A percentile compares a stretch with the other conserved stretches of the same genome.
phyloP scores from a whole-genome alignment of 2,888 invertebrate genomes.

The Hoplodrina ambigua region DNA sequence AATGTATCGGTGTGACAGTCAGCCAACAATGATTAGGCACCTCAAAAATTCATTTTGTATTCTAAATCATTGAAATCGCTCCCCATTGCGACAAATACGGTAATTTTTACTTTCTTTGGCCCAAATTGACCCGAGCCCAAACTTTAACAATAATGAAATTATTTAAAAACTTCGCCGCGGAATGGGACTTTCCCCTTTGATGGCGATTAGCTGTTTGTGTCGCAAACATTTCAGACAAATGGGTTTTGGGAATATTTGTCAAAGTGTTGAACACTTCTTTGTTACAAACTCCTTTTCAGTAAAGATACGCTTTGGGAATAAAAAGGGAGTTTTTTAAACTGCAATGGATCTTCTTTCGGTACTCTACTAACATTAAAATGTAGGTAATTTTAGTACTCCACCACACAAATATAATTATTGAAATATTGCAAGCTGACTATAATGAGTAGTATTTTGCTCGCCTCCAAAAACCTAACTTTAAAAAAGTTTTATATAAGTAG shows the following conservation, averaged over 20 bases:
- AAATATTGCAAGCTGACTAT: too few relatives aligned
- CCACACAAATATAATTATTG: too few relatives aligned
- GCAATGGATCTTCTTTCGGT: constrained; percentile 3
- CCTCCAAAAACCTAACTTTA: too few relatives aligned
- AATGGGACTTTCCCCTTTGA: constrained; percentile 60
- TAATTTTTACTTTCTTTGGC: constrained; percentile 60
- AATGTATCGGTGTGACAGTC: constrained; percentile 49
- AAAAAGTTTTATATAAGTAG: too few relatives aligned
- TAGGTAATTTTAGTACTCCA: too few relatives aligned
- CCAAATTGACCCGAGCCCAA: constrained; percentile 56
- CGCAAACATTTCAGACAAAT: constrained; percentile 55
- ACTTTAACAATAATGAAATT: constrained; percentile 69
- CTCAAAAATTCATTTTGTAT: constrained; percentile 59
- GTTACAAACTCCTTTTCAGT: constrained; percentile 16
- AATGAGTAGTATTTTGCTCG: too few relatives aligned
- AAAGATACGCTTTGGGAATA: constrained; percentile 16
- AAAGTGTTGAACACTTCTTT: constrained; percentile 38
- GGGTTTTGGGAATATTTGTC: constrained; percentile 40
- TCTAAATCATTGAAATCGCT: constrained; percentile 60
- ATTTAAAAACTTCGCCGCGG: constrained; percentile 63
- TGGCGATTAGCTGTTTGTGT: constrained; percentile 61
- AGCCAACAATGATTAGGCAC: constrained; percentile 47
- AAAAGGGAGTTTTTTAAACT: neutral
- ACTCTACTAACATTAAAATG: too few relatives aligned
- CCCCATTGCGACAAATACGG: constrained; percentile 62